These are phyloP conservation scores for Drosophila algonquin DNA, from an alignment of 2,888 invertebrate genomes.

Conservation along the genomic window DNA sequence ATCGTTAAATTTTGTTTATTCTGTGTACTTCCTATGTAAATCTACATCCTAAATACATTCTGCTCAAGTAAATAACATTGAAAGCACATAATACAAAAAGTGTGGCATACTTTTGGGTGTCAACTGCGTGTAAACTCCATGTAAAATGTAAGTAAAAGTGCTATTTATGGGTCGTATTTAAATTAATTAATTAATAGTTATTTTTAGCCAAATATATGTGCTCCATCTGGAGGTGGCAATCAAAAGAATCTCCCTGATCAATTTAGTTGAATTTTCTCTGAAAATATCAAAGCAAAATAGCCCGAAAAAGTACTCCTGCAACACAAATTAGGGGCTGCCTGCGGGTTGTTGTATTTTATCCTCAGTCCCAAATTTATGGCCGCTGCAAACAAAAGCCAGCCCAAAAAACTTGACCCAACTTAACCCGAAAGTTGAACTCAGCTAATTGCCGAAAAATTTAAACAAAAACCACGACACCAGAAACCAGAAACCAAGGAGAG, in stretches of 20 bases:
- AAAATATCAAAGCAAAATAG: neutral
- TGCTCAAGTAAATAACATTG: too few relatives aligned
- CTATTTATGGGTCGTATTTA: too few relatives aligned
- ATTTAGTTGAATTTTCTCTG: neutral
- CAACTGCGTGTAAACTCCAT: too few relatives aligned
- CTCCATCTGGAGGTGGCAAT: neutral
- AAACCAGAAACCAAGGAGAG: constrained; percentile 4
- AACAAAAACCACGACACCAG: constrained; percentile 39
- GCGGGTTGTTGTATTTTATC: neutral
- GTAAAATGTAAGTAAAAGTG: too few relatives aligned
- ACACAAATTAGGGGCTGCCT: neutral
- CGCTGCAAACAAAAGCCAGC: constrained; percentile 14
- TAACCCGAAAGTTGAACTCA: constrained; percentile 66
- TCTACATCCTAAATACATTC: too few relatives aligned
- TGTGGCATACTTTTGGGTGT: too few relatives aligned
- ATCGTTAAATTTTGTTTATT: neutral
- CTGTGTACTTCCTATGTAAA: too few relatives aligned
- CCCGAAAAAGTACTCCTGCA: neutral
- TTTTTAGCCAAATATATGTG: neutral
- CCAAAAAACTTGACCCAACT: constrained; percentile 47
- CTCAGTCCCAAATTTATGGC: constrained; percentile 17
- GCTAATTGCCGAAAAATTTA: constrained; percentile 69
- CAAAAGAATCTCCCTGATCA: neutral
- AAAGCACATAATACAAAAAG: too few relatives aligned
- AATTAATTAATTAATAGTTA: neutral